Evolutionary conservation across 1,140 invertebrate genomes (phyloP).

Genomic region (Antheraea pernyi): DNA sequence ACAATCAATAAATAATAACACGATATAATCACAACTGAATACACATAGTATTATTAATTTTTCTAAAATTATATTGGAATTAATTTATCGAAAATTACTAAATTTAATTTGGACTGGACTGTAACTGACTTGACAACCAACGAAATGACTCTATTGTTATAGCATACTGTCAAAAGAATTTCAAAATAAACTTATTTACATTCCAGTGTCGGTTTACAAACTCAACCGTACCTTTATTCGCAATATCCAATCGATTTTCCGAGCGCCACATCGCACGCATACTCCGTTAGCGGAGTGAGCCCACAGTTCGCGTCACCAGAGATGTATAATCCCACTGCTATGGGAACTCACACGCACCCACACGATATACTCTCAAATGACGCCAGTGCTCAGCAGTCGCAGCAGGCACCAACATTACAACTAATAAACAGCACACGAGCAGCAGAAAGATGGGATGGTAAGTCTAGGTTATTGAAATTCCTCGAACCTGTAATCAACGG

Average conservation of each 20-base stretch:
- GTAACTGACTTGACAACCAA: background rate
- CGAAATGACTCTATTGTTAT: background rate
- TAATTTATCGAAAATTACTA: background rate
- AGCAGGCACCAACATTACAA: slow-evolving; percentile 62
- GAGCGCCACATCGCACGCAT: slow-evolving; percentile 72
- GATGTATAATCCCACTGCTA: slow-evolving; percentile 64
- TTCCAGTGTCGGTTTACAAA: slow-evolving; percentile 73
- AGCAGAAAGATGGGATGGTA: slow-evolving; percentile 77
- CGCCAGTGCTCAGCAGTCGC: slow-evolving; percentile 73
- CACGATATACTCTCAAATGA: slow-evolving; percentile 71
- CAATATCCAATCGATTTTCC: slow-evolving; percentile 78
- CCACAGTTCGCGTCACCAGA: slow-evolving; percentile 68
- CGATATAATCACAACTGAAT: too few species aligned
- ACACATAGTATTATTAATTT: too few species aligned
- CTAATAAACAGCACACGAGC: slow-evolving; percentile 69
- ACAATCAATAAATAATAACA: too few species aligned
- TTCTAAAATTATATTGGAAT: background rate
- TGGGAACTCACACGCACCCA: slow-evolving; percentile 55
- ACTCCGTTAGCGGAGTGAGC: slow-evolving; percentile 70
- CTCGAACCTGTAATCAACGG: slow-evolving; percentile 64
- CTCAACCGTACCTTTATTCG: slow-evolving; percentile 74
- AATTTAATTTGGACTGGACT: background rate
- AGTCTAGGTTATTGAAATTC: slow-evolving; percentile 66
- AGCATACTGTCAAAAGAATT: background rate
- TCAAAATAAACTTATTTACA: slow-evolving; percentile 45